phyloP scores from a whole-genome alignment of 2,113 vertebrate species.

The Rhinoderma darwinii region DNA sequence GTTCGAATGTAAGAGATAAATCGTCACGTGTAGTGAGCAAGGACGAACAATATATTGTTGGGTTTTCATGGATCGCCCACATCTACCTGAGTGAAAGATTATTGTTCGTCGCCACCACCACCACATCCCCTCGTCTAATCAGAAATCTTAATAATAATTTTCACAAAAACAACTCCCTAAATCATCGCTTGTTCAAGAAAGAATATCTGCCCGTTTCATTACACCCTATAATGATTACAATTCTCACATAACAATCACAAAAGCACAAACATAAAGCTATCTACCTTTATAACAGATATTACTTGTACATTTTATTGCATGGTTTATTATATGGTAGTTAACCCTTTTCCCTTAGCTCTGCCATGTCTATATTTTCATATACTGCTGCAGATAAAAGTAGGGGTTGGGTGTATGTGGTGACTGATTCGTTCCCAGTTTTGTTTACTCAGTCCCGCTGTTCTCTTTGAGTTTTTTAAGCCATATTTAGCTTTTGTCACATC shows the following conservation, averaged over 20 bases:
- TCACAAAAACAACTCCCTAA: too few relatives aligned
- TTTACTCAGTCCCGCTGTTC: background rate
- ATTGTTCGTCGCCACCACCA: too few relatives aligned
- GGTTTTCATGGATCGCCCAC: too few relatives aligned
- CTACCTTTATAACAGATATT: background rate
- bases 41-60: too few relatives aligned
- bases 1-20: too few relatives aligned
- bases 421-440: background rate
- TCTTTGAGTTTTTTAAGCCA: background rate
- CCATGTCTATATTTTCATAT: background rate
- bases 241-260: background rate
- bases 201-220: too few relatives aligned
- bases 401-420: background rate
- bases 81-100: too few relatives aligned
- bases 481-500: constrained; percentile 14
- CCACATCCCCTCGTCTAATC: too few relatives aligned
- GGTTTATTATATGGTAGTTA: background rate
- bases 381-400: background rate
- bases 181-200: too few relatives aligned
- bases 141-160: too few relatives aligned
- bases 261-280: background rate
- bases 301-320: background rate
- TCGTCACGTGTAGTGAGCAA: too few relatives aligned
- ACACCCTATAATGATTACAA: too few relatives aligned
- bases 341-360: background rate